Percentiles rank a stretch among this genome's conserved stretches.
Evolutionary conservation across 2,888 invertebrate genomes (phyloP).

Genomic region (Aporophyla lueneburgensis): DNA sequence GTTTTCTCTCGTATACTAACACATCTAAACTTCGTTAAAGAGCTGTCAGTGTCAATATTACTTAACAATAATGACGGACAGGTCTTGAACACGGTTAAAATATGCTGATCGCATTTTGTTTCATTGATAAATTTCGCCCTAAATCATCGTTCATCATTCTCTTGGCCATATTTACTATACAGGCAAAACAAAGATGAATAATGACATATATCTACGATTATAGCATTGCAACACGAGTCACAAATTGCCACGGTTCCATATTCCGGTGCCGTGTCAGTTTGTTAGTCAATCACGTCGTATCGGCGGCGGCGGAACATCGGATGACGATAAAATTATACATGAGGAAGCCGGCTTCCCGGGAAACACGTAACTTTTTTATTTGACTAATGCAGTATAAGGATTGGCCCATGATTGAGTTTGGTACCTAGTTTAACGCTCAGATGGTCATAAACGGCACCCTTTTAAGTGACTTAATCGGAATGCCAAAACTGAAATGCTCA

Average conservation of each 20-base stretch:
- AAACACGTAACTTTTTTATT: conserved; percentile 40
- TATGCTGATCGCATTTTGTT: no score
- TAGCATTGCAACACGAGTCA: conserved; percentile 10
- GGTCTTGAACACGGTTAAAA: no score
- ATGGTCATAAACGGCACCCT: background rate
- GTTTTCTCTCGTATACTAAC: background rate
- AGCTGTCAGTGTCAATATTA: background rate
- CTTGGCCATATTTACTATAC: background rate
- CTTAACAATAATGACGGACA: no score
- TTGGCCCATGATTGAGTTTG: background rate
- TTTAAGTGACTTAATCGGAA: background rate
- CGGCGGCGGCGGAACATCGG: conserved; percentile 22
- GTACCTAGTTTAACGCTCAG: background rate
- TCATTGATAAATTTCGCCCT: no score
- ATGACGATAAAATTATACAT: conserved; percentile 47
- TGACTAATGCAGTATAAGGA: background rate
- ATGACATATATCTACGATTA: background rate
- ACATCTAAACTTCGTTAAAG: background rate
- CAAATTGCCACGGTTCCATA: background rate
- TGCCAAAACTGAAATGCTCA: no score
- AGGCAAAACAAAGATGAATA: background rate
- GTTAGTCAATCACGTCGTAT: conserved; percentile 29
- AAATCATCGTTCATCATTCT: no score
- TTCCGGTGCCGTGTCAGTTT: conserved; percentile 25
- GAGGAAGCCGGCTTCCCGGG: conserved; percentile 56